Conservation (phyloP, 2,113 vertebrate genomes). For the Alosa alosa region DNA sequence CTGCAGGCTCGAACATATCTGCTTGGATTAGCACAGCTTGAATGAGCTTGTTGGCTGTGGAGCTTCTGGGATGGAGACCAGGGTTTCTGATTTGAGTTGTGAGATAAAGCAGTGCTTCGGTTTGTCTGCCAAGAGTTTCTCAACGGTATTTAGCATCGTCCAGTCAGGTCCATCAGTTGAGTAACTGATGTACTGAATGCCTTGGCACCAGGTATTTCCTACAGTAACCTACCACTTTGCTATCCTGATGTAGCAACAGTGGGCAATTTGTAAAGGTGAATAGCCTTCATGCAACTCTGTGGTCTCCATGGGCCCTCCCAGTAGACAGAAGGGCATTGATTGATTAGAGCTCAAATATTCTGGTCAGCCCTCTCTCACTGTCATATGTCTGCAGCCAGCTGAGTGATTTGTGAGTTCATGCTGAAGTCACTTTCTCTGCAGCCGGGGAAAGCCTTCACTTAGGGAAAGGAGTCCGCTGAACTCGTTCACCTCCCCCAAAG, state of each 20-base stretch:
- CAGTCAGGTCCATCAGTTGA: background rate
- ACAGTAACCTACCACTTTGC: background rate
- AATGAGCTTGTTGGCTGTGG: background rate
- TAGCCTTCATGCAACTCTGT: background rate
- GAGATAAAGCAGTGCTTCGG: slow-evolving; percentile 25
- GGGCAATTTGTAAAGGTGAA: background rate
- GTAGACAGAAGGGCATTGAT: background rate
- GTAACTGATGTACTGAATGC: background rate
- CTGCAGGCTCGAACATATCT: background rate
- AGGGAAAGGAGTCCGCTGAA: slow-evolving; percentile 37
- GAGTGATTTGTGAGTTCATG: background rate
- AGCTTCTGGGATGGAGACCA: slow-evolving; percentile 26
- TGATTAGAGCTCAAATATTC: background rate
- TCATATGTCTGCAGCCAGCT: background rate
- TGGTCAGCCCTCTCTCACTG: background rate
- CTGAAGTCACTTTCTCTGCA: background rate
- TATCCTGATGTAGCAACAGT: background rate
- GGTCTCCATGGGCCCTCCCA: background rate
- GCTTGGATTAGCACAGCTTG: background rate
- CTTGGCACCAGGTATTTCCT: background rate
- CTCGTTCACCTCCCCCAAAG: slow-evolving; percentile 51
- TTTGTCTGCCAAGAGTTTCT: slow-evolving; percentile 31
- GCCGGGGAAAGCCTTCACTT: slow-evolving; percentile 1
- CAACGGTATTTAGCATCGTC: slow-evolving; percentile 19
- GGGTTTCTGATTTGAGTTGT: slow-evolving; percentile 21